These are phyloP conservation scores for Nesogale talazaci DNA, from an alignment of 2,113 vertebrate species.

Conservation along the genomic window DNA sequence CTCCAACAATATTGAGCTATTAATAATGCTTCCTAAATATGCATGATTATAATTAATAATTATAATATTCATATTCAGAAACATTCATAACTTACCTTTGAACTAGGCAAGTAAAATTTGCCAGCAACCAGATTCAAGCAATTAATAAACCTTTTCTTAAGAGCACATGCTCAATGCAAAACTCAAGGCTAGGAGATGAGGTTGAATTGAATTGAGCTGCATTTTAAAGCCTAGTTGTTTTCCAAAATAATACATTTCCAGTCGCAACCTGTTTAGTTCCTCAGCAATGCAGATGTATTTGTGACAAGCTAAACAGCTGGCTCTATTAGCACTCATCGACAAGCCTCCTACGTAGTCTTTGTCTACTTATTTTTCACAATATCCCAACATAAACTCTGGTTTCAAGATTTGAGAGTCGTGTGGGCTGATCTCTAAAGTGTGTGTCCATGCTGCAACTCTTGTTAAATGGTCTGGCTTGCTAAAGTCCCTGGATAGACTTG, in stretches of 20 bases:
- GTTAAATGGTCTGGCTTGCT: neutral
- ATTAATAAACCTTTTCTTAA: neutral
- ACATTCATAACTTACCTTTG: conserved; percentile 53
- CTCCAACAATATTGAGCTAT: neutral
- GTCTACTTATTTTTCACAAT: conserved; percentile 29
- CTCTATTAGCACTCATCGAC: neutral
- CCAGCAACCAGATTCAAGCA: conserved; percentile 17
- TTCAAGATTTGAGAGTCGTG: neutral
- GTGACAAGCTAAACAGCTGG: conserved; percentile 28
- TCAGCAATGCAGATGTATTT: neutral
- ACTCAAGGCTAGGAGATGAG: neutral
- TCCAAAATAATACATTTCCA: conserved; percentile 24
- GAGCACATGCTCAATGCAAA: neutral
- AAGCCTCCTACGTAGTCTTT: neutral
- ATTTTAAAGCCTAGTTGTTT: conserved; percentile 41
- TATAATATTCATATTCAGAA: too few relatives aligned
- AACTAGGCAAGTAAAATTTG: conserved; percentile 33
- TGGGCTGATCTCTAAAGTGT: neutral
- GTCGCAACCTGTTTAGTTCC: conserved; percentile 11
- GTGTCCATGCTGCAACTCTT: neutral
- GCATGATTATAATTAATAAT: conserved; percentile 35
- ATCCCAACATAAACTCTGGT: conserved; percentile 11
- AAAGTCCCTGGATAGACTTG: neutral
- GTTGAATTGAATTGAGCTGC: neutral
- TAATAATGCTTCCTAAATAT: conserved; percentile 13